Conservation (phyloP, 2,888 invertebrate species). For the Drosophila siamana region DNA sequence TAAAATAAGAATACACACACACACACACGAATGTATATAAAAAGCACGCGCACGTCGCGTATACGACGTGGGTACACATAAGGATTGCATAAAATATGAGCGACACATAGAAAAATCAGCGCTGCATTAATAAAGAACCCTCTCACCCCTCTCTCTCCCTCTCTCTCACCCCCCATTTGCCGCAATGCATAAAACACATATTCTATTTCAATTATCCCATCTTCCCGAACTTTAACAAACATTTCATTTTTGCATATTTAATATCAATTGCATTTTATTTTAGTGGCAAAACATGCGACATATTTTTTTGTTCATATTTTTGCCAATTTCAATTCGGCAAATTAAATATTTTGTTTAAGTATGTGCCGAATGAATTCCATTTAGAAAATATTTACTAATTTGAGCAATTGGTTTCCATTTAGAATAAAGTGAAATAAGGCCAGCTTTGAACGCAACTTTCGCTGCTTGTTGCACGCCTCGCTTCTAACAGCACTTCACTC, state of each 20-base stretch:
- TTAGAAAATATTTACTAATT: neutral
- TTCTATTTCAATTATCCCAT: conserved; percentile 55
- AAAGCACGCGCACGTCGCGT: conserved; percentile 18
- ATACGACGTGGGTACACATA: conserved; percentile 23
- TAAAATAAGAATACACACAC: conserved; percentile 48
- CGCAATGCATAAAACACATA: conserved; percentile 12
- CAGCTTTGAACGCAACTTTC: conserved; percentile 42
- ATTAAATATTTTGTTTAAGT: conserved; percentile 28
- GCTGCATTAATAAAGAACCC: conserved; percentile 39
- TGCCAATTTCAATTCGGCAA: conserved; percentile 8
- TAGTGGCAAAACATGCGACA: conserved; percentile 14
- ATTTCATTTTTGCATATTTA: conserved; percentile 42
- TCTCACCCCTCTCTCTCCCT: neutral
- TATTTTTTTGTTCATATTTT: conserved; percentile 30
- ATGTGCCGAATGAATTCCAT: neutral
- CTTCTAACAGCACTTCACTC: conserved; percentile 50
- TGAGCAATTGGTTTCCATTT: neutral
- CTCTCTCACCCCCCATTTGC: neutral
- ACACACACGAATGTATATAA: too few relatives aligned
- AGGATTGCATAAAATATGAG: conserved; percentile 41
- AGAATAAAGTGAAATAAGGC: conserved; percentile 45
- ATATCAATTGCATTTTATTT: conserved; percentile 22
- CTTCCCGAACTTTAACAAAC: conserved; percentile 8
- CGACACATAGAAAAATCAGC: conserved; percentile 52
- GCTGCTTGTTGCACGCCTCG: conserved; percentile 35